Conservation (phyloP, 2,797 vertebrate species). For the Sciurus carolinensis region DNA sequence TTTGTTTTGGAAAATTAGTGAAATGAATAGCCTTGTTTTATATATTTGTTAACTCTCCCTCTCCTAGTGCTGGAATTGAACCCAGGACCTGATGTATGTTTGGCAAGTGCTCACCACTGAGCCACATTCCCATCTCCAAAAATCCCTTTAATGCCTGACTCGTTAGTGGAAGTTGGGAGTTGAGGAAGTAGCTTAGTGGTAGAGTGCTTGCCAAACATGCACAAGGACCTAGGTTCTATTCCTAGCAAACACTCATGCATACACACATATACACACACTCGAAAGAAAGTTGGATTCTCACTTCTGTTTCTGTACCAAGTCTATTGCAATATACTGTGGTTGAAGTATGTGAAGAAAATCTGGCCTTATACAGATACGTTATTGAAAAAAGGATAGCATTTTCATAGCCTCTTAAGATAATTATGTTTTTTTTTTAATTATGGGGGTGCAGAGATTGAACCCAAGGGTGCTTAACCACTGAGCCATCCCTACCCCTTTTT, state of each 20-base stretch:
- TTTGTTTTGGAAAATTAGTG: slow-evolving; percentile 18
- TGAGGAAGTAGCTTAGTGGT: too few species aligned
- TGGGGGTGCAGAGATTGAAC: too few species aligned
- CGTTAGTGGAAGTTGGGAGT: background rate
- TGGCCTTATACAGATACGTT: background rate
- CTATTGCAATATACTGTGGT: slow-evolving; percentile 7
- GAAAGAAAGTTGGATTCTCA: background rate
- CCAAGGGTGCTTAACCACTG: too few species aligned
- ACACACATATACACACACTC: too few species aligned
- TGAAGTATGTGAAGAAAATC: slow-evolving; percentile 52
- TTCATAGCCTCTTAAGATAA: slow-evolving; percentile 57
- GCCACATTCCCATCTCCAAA: background rate
- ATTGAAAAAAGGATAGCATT: slow-evolving; percentile 44
- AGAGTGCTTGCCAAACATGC: too few species aligned
- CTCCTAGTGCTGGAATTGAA: too few species aligned
- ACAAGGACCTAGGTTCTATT: too few species aligned
- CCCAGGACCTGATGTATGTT: background rate
- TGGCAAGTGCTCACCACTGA: background rate
- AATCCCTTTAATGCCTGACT: slow-evolving; percentile 36
- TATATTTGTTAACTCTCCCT: background rate
- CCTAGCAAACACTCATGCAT: too few species aligned
- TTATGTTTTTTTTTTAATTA: background rate
- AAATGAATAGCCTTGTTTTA: background rate
- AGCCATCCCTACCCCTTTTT: too few species aligned
- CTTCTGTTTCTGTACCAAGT: background rate